A percentile compares a stretch with the other conserved stretches of the same genome.
These are phyloP conservation scores for Aelia acuminata DNA, from an alignment of 2,888 invertebrate species.

Conservation along the genomic window DNA sequence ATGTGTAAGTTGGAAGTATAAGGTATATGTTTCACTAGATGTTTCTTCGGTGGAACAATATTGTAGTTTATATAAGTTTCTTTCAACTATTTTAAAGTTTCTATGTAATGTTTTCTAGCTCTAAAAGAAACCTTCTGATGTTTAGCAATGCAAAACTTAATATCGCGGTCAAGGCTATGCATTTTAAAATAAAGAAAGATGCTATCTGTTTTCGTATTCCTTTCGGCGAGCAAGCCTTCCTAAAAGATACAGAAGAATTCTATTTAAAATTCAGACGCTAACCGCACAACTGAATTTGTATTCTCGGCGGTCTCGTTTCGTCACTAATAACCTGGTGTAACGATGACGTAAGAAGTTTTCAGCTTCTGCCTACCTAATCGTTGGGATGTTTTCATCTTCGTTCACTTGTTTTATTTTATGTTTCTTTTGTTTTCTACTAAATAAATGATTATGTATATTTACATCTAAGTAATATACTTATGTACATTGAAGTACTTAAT, in stretches of 20 bases:
- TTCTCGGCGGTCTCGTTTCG: not conserved
- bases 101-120: too few relatives aligned
- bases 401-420: too few relatives aligned
- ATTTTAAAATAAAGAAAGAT: not conserved
- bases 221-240: not conserved
- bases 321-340: not conserved
- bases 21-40: too few relatives aligned
- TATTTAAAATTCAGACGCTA: slow-evolving; percentile 14
- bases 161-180: not conserved
- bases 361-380: not conserved
- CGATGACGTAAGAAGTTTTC: not conserved
- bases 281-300: not conserved
- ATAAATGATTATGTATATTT: too few relatives aligned
- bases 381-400: not conserved
- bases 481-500: too few relatives aligned
- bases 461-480: too few relatives aligned
- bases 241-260: not conserved
- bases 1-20: too few relatives aligned
- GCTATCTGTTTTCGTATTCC: not conserved
- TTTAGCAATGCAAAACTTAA: not conserved
- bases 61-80: too few relatives aligned
- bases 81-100: too few relatives aligned
- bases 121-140: not conserved
- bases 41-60: too few relatives aligned
- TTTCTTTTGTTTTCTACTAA: too few relatives aligned